Conservation (phyloP, 2,888 invertebrate genomes). For the Scelioninae gen. 1 region DNA sequence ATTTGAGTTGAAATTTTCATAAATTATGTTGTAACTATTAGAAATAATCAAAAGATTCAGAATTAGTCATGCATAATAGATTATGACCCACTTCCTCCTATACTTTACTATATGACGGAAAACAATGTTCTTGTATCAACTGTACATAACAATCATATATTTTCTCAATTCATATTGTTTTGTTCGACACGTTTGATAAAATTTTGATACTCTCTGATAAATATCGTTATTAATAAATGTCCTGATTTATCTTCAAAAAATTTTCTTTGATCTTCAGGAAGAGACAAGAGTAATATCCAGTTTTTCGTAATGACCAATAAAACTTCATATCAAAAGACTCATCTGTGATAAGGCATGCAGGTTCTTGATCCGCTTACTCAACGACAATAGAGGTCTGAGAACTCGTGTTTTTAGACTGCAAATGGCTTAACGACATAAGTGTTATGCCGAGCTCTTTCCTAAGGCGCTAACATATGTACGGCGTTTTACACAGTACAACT, state of each 20-base stretch:
- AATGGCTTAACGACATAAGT: constrained; percentile 70
- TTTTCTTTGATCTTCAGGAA: constrained; percentile 33
- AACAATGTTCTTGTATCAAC: too few relatives aligned
- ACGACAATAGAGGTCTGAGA: constrained; percentile 61
- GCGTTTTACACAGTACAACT: constrained; percentile 33
- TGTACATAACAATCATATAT: too few relatives aligned
- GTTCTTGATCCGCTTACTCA: constrained; percentile 45
- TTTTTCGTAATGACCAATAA: constrained; percentile 50
- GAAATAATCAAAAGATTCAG: too few relatives aligned
- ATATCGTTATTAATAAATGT: constrained; percentile 6
- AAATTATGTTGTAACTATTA: too few relatives aligned
- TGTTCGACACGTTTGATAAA: too few relatives aligned
- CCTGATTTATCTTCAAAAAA: constrained; percentile 14
- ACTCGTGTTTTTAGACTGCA: constrained; percentile 73
- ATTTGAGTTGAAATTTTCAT: too few relatives aligned
- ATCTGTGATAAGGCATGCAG: constrained; percentile 57
- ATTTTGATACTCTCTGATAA: not conserved
- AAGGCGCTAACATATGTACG: constrained; percentile 61
- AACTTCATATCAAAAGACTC: constrained; percentile 25
- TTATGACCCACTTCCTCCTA: too few relatives aligned
- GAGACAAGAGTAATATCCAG: constrained; percentile 31
- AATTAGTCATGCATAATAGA: too few relatives aligned
- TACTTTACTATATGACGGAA: too few relatives aligned
- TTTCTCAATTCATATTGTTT: too few relatives aligned
- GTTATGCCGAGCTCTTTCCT: constrained; percentile 67